Evolutionary conservation across 2,113 vertebrate species (phyloP).

Genomic region (Numida meleagris): DNA sequence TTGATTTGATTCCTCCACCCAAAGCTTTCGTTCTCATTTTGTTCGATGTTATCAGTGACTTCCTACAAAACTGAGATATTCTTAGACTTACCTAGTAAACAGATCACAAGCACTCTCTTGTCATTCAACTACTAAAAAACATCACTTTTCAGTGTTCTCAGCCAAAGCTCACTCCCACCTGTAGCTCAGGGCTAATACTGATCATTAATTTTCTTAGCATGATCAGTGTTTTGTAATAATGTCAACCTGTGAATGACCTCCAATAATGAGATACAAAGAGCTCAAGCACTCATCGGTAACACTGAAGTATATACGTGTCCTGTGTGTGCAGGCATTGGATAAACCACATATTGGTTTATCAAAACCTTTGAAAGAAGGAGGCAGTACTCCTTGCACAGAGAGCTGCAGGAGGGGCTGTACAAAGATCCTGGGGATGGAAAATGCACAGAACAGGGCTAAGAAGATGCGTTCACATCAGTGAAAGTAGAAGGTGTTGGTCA

Average conservation of each 20-base stretch:
- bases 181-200: neutral
- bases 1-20: conserved; percentile 19
- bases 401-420: neutral
- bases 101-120: conserved; percentile 11
- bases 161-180: neutral
- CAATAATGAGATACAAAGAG: neutral
- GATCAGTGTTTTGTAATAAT: neutral
- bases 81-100: conserved; percentile 40
- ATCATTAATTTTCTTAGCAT: neutral
- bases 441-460: neutral
- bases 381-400: neutral
- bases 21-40: conserved; percentile 38
- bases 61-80: conserved; percentile 22
- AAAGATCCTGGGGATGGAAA: neutral
- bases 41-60: conserved; percentile 20
- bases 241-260: neutral
- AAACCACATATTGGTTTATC: neutral
- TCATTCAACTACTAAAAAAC: conserved; percentile 23
- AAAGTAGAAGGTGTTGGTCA: neutral
- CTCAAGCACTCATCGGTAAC: neutral
- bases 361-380: neutral
- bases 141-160: conserved; percentile 13
- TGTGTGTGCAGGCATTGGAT: neutral
- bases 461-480: neutral
- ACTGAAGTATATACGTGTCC: neutral